These are phyloP conservation scores for Sarotherodon lohbergeri DNA, from an alignment of 2,113 vertebrate genomes.

Conservation along the genomic window DNA sequence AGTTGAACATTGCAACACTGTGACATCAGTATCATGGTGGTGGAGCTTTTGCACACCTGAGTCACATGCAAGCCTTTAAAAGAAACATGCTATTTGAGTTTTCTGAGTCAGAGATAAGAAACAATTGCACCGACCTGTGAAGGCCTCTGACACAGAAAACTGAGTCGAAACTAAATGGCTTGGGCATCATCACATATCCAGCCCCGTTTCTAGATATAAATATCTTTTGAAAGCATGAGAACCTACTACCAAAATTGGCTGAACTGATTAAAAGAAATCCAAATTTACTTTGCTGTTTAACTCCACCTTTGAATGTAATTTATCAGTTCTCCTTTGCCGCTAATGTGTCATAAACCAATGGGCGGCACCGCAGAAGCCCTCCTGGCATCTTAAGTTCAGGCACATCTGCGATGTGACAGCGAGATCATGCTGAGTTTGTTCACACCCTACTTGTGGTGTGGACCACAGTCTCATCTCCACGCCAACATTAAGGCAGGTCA, in stretches of 20 bases:
- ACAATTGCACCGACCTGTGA: not conserved
- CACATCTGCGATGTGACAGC: not conserved
- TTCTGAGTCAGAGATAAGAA: not conserved
- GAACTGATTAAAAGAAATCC: not conserved
- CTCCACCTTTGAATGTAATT: not conserved
- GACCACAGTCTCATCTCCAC: constrained; percentile 16
- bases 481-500: constrained; percentile 41
- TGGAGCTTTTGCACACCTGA: not conserved
- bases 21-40: not conserved
- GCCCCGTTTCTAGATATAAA: not conserved
- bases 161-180: not conserved
- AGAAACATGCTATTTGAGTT: not conserved
- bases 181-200: not conserved
- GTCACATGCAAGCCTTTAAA: not conserved
- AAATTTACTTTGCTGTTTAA: not conserved
- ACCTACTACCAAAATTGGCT: not conserved
- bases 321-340: not conserved
- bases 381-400: not conserved
- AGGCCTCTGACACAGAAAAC: not conserved
- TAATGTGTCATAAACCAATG: not conserved
- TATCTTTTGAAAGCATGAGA: not conserved
- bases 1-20: not conserved
- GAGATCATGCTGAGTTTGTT: not conserved
- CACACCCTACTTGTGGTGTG: constrained; percentile 23
- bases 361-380: not conserved